These are phyloP conservation scores for Seriola aureovittata DNA, from an alignment of 2,113 vertebrate species.

Conservation along the genomic window DNA sequence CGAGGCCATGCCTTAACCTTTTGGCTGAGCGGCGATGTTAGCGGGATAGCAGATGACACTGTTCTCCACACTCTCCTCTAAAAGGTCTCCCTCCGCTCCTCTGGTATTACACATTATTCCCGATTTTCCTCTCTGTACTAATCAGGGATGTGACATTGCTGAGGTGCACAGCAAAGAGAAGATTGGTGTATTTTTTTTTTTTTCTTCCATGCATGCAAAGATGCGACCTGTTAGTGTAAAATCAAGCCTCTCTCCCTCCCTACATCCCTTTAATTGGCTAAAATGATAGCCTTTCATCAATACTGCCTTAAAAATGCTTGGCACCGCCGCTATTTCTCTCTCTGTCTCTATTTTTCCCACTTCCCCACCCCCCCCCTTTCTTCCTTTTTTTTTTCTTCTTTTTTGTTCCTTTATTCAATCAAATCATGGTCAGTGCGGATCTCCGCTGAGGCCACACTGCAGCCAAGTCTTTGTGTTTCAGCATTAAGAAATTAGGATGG, in stretches of 20 bases:
- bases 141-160: constrained; percentile 73
- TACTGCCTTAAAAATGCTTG: constrained; percentile 91
- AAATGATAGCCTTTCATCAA: constrained; percentile 98
- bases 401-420: constrained; percentile 90
- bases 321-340: constrained; percentile 61
- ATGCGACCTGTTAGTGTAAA: constrained; percentile 87
- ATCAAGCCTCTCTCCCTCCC: constrained; percentile 92
- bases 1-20: constrained; percentile 66
- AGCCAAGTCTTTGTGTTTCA: constrained; percentile 95
- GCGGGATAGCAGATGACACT: constrained; percentile 43
- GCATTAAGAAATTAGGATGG: constrained; percentile 95
- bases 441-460: constrained; percentile 93
- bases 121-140: constrained; percentile 55
- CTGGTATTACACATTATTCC: constrained; percentile 48
- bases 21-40: constrained; percentile 49
- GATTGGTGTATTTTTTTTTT: constrained; percentile 11
- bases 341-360: constrained; percentile 15
- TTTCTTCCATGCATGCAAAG: constrained; percentile 27
- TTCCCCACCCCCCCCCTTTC: neutral
- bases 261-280: constrained; percentile 92
- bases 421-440: constrained; percentile 92
- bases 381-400: constrained; percentile 86
- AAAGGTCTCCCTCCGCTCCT: constrained; percentile 64
- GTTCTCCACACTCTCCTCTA: constrained; percentile 43
- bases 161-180: constrained; percentile 55